phyloP scores from a whole-genome alignment of 2,113 vertebrate species.

The Chamaetylas fuelleborni region DNA sequence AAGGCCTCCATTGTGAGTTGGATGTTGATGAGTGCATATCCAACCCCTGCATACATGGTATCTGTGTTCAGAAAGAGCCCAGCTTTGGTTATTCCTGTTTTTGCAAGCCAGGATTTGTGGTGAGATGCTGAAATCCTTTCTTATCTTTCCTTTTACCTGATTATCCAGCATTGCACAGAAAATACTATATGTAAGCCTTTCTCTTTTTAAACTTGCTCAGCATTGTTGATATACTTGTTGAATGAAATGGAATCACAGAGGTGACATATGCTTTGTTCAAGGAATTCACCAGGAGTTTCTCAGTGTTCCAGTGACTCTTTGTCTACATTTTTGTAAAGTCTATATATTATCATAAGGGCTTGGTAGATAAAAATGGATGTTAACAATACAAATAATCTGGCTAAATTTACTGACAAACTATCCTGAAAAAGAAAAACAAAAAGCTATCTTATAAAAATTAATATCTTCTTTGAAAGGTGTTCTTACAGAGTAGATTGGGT shows the following conservation, averaged over 20 bases:
- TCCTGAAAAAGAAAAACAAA: not conserved
- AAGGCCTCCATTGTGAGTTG: constrained; percentile 84
- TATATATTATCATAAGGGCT: not conserved
- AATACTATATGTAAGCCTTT: not conserved
- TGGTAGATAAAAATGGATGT: not conserved
- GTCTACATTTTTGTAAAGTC: not conserved
- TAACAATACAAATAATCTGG: not conserved
- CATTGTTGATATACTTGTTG: not conserved
- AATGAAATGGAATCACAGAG: not conserved
- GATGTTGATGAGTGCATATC: constrained; percentile 88
- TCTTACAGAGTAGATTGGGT: not conserved
- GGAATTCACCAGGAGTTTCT: not conserved
- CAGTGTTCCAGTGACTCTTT: not conserved
- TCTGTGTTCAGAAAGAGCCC: constrained; percentile 85
- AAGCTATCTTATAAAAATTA: not conserved
- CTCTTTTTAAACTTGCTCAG: not conserved
- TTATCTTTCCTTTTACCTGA: not conserved
- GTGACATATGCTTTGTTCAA: not conserved
- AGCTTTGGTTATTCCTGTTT: constrained; percentile 86
- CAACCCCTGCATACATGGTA: constrained; percentile 84
- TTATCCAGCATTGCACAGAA: not conserved
- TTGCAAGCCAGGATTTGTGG: constrained; percentile 90
- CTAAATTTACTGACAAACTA: not conserved
- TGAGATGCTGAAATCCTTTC: constrained; percentile 65
- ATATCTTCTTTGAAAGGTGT: rapidly evolving